A percentile compares a stretch with the other conserved stretches of the same genome.
phyloP scores from a whole-genome alignment of 2,888 invertebrate genomes.

The Stenodema calcarata region DNA sequence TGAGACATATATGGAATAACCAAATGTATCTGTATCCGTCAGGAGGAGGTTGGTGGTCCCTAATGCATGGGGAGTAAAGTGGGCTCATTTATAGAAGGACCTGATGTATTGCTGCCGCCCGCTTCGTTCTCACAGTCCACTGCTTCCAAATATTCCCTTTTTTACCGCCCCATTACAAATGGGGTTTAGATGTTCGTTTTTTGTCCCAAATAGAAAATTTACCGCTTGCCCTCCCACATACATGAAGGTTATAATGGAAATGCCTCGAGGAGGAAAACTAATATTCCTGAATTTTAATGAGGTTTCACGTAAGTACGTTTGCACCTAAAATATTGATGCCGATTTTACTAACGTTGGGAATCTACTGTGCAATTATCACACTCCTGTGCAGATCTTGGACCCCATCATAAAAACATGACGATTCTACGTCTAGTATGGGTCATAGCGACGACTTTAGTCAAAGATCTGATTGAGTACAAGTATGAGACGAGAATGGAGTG shows the following conservation, averaged over 20 bases:
- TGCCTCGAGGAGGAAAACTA: background rate
- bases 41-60: constrained; percentile 10
- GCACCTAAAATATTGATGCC: too few species aligned
- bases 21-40: constrained; percentile 43
- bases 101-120: constrained; percentile 36
- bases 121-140: constrained; percentile 35
- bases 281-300: background rate
- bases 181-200: background rate
- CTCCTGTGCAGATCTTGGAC: too few species aligned
- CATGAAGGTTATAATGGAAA: background rate
- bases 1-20: constrained; percentile 43
- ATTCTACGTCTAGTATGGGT: too few species aligned
- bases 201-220: background rate
- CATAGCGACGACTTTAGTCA: too few species aligned
- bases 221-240: background rate
- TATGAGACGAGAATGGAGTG: too few species aligned
- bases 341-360: too few species aligned
- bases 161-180: background rate
- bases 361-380: too few species aligned
- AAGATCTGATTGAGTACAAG: too few species aligned
- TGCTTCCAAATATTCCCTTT: constrained; percentile 30
- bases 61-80: constrained; percentile 39
- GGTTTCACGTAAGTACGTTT: too few species aligned
- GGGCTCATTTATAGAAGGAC: constrained; percentile 42
- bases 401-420: too few species aligned